Base-by-base conservation (phyloP, 2,888 invertebrate genomes). In the Thymelicus lineola region DNA sequence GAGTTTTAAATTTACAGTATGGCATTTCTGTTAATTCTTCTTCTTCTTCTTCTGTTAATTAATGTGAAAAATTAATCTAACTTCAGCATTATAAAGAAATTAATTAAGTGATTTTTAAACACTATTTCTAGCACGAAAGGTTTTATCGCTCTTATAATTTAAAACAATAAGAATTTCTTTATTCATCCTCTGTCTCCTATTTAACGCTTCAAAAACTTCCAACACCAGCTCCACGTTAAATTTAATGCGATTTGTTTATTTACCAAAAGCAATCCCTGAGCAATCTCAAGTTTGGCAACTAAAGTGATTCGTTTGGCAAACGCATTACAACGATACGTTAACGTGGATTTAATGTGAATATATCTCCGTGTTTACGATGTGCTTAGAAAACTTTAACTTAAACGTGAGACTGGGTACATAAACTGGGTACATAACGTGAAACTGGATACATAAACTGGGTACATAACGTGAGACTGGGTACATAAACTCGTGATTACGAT, bases 201-300 rank as follows among this genome's bases (percentile, higher is more conserved):
- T 42, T 42, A n/a, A 9, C 42, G 4, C 42, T 42, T 42, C 12
- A 12, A 42, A 50, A 5, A 6, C 17, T 50, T 2, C 3, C 15
- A 50, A 50, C 10, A 17, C 20, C 20, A 50, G 9, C 0, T 5
- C 53, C 53, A 17, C 17, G 20, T 53, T 12, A 53, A 20, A 20
- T 53, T 20, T 20, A 20, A 53, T 53, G 20, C 17, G 12, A 53
- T 53, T 68, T 62, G 57, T 68, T 68, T 68, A 68, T 68, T 61
- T 55, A 48, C 35, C 38, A 48, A 62, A 57, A 67, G 62, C 62
- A 67, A 60, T 58, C 66, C 42, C 50, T 38, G 60, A 66, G 38
- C 53, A 68, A 62, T 68, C 48, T 68, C 20, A 58, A 62, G 57
- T 68, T 64, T 68, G 55, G 67, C 67, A 61, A 65, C 45, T 65